Evolutionary conservation across 2,113 vertebrate species (phyloP).

Genomic region (Bubo bubo): DNA sequence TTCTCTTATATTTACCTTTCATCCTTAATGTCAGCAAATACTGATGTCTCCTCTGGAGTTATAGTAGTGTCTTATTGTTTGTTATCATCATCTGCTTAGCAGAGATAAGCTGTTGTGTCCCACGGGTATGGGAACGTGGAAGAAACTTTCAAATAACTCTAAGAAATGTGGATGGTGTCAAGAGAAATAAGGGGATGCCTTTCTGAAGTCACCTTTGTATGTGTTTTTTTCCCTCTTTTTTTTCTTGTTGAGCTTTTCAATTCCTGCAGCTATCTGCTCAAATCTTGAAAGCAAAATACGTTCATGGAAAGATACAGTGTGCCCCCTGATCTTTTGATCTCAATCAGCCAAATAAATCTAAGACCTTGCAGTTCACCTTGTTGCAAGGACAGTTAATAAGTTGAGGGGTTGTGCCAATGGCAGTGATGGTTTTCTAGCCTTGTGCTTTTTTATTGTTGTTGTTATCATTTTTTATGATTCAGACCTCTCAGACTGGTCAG

Average conservation of each 20-base stretch:
- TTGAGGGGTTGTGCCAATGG: neutral
- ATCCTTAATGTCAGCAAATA: neutral
- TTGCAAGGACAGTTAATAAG: neutral
- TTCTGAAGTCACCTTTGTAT: conserved; percentile 40
- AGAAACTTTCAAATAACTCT: neutral
- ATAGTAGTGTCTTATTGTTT: neutral
- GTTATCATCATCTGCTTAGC: neutral
- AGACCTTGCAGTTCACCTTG: conserved; percentile 19
- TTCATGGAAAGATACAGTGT: neutral
- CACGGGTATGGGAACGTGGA: neutral
- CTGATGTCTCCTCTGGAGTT: neutral
- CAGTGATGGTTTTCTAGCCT: neutral
- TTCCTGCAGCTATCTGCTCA: conserved; percentile 13
- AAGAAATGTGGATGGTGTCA: neutral
- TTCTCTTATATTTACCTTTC: neutral
- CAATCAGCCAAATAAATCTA: conserved; percentile 41
- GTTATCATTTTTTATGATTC: neutral
- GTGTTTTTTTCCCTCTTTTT: neutral
- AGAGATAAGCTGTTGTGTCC: conserved; percentile 44
- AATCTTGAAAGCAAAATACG: neutral
- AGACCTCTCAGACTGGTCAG: conserved; percentile 34
- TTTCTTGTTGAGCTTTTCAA: neutral
- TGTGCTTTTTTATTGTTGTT: neutral
- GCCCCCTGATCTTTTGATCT: conserved; percentile 46
- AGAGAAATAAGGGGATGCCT: neutral